These are phyloP conservation scores for Elachura formosa DNA, from an alignment of 2,113 vertebrate species.

Conservation along the genomic window DNA sequence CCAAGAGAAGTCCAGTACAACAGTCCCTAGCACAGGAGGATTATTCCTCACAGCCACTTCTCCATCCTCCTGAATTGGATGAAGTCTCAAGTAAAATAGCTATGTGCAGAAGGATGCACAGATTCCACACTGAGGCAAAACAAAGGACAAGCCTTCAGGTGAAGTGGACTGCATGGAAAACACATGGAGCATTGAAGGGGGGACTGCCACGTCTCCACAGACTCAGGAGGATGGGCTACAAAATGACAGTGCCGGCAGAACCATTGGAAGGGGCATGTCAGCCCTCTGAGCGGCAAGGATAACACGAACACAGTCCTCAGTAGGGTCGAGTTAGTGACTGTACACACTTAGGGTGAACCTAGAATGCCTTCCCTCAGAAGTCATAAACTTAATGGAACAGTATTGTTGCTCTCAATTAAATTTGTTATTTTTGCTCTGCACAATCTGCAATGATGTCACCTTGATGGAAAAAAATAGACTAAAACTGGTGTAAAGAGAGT, in stretches of 20 bases:
- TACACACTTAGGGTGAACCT: not conserved
- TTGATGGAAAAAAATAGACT: not conserved
- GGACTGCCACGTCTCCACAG: not conserved
- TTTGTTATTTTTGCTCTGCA: not conserved
- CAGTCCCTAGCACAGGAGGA: not conserved
- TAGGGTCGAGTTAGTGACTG: not conserved
- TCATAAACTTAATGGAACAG: not conserved
- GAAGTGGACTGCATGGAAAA: not conserved
- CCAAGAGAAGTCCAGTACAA: not conserved
- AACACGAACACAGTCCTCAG: not conserved
- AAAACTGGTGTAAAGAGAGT: not conserved
- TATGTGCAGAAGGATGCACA: not conserved
- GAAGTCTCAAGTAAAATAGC: not conserved
- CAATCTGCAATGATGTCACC: not conserved
- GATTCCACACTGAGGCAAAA: not conserved
- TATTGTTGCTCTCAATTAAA: not conserved
- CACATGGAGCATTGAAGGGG: not conserved
- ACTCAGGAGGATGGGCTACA: not conserved
- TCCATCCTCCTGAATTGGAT: not conserved
- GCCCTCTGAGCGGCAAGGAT: not conserved
- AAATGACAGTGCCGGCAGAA: not conserved
- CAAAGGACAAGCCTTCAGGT: not conserved
- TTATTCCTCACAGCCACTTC: not conserved
- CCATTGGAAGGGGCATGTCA: fast-evolving
- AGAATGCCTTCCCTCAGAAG: not conserved